Evolutionary conservation across 2,888 invertebrate species (phyloP).

Genomic region (Lacanobia wlatinum): DNA sequence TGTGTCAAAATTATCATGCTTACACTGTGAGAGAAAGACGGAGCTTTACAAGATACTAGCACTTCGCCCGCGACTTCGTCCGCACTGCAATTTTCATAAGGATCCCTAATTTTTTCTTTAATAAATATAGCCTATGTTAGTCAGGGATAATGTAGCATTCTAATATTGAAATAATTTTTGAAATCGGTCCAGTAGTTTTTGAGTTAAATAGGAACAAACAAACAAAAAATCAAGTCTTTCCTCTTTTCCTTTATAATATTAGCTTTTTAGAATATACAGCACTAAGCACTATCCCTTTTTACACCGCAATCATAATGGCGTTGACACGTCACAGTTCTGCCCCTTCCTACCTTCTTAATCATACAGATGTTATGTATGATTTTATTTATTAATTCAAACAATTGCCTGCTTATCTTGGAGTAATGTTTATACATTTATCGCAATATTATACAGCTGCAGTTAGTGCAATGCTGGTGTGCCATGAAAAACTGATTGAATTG

Average conservation of each 20-base stretch:
- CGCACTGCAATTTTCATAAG: too few relatives aligned
- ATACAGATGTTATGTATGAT: slow-evolving; percentile 14
- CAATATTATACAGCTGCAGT: background rate
- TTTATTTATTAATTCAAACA: slow-evolving; percentile 22
- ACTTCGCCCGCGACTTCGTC: too few relatives aligned
- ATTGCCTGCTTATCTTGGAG: background rate
- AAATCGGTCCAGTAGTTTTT: too few relatives aligned
- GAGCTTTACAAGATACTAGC: background rate
- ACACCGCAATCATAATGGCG: background rate
- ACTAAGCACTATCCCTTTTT: background rate
- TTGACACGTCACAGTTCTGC: background rate
- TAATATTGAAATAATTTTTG: too few relatives aligned
- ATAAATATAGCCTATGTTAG: too few relatives aligned
- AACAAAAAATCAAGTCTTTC: too few relatives aligned
- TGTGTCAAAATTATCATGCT: background rate
- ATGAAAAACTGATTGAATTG: background rate
- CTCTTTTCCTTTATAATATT: too few relatives aligned
- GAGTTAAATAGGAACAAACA: too few relatives aligned
- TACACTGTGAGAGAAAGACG: background rate
- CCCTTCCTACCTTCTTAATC: slow-evolving; percentile 9
- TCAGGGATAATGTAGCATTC: too few relatives aligned
- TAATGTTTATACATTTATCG: background rate
- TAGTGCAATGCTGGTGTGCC: background rate
- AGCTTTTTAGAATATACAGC: too few relatives aligned
- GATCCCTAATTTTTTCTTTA: too few relatives aligned